These are phyloP conservation scores for Thamnaconus septentrionalis DNA, from an alignment of 2,113 vertebrate genomes.

Conservation along the genomic window DNA sequence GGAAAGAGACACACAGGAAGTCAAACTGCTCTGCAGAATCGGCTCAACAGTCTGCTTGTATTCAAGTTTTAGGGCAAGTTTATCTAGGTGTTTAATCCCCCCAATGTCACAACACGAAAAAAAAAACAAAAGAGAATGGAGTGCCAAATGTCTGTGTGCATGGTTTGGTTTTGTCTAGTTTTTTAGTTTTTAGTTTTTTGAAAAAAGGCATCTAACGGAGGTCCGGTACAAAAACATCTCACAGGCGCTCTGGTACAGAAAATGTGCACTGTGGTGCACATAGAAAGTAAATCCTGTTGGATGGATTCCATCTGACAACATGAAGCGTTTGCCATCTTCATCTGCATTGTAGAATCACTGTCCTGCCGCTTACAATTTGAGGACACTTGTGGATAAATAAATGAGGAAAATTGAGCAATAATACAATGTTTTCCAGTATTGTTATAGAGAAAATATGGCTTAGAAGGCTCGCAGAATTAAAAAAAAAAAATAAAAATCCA, in stretches of 20 bases:
- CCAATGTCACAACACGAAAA: conserved; percentile 21
- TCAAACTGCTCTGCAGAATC: background rate
- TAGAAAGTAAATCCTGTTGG: conserved; percentile 20
- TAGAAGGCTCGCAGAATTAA: conserved; percentile 23
- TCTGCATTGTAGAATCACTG: no score
- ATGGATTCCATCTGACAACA: no score
- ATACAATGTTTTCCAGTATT: conserved; percentile 3
- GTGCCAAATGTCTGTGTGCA: conserved; percentile 45
- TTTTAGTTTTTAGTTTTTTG: background rate
- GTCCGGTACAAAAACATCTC: conserved; percentile 17
- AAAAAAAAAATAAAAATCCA: background rate
- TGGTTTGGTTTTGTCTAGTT: background rate
- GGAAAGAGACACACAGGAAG: background rate
- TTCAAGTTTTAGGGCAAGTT: conserved; percentile 14
- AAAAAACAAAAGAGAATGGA: conserved; percentile 30
- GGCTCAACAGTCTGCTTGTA: conserved; percentile 2
- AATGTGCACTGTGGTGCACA: conserved; percentile 28
- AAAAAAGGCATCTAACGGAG: conserved; percentile 37
- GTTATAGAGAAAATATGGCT: conserved; percentile 37
- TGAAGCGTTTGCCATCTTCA: no score
- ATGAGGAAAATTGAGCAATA: conserved; percentile 2
- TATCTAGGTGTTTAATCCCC: conserved; percentile 34
- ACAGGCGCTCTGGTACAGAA: conserved; percentile 17
- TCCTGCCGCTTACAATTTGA: no score
- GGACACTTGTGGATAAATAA: background rate